Conservation (phyloP, 2,888 invertebrate genomes). For the Acleris sparsana region DNA sequence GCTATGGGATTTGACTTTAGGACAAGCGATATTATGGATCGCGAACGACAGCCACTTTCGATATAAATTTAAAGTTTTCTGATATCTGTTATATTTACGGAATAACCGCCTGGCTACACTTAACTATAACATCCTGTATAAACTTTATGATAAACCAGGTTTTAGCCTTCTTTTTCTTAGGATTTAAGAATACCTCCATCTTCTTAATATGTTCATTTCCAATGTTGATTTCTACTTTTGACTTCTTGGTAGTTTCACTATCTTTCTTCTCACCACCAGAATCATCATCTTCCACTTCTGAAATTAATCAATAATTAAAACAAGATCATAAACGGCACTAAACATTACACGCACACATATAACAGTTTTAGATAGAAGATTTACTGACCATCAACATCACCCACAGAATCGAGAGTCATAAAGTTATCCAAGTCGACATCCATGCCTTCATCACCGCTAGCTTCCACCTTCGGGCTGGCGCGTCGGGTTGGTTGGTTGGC, state of each 20-base stretch:
- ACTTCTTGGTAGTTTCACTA: conserved; percentile 77
- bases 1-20: too few relatives aligned
- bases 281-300: conserved; percentile 84
- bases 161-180: not conserved
- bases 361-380: too few relatives aligned
- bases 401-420: conserved; percentile 94
- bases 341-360: too few relatives aligned
- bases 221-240: conserved; percentile 87
- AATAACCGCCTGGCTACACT: too few relatives aligned
- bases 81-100: too few relatives aligned
- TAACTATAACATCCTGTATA: too few relatives aligned
- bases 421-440: conserved; percentile 92
- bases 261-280: conserved; percentile 84
- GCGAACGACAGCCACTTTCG: too few relatives aligned
- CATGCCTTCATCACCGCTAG: conserved; percentile 87
- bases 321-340: not conserved
- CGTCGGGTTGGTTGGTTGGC: conserved; percentile 64
- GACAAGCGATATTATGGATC: too few relatives aligned
- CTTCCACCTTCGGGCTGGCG: conserved; percentile 83
- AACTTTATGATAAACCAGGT: too few relatives aligned
- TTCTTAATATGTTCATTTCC: conserved; percentile 91
- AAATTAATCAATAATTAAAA: conserved; percentile 35
- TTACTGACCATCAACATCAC: conserved; percentile 90
- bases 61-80: too few relatives aligned
- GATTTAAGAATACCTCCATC: conserved; percentile 82